A percentile compares a stretch with the other conserved stretches of the same genome.
These are phyloP conservation scores for Phrixothrix hirtus DNA, from an alignment of 2,888 invertebrate genomes.

Conservation along the genomic window DNA sequence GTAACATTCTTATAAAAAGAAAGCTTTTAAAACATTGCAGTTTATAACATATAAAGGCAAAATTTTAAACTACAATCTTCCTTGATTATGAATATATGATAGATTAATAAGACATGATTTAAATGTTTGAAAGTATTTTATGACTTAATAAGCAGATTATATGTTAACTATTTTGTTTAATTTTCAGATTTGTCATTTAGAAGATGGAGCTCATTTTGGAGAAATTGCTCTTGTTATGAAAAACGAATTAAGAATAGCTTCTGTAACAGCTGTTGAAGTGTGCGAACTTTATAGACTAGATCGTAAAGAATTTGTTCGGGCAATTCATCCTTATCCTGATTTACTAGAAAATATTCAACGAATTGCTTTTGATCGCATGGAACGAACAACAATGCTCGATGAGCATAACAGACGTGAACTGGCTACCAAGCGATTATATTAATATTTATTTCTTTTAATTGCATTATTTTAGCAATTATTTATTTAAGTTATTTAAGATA, in stretches of 20 bases:
- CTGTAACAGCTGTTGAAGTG: slow-evolving; percentile 53
- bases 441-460: too few relatives aligned
- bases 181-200: slow-evolving; percentile 58
- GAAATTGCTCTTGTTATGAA: slow-evolving; percentile 56
- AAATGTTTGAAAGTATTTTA: too few relatives aligned
- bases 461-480: too few relatives aligned
- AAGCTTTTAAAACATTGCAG: too few relatives aligned
- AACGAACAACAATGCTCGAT: slow-evolving; percentile 57
- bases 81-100: too few relatives aligned
- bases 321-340: slow-evolving; percentile 55
- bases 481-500: too few relatives aligned
- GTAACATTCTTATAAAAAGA: too few relatives aligned
- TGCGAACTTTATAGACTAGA: slow-evolving; percentile 55
- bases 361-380: slow-evolving; percentile 58
- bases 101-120: too few relatives aligned
- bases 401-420: slow-evolving; percentile 43
- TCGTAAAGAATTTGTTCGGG: slow-evolving; percentile 52
- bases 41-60: too few relatives aligned
- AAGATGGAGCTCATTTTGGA: slow-evolving; percentile 63
- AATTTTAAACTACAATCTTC: too few relatives aligned
- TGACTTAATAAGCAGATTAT: not conserved
- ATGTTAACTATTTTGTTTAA: not conserved
- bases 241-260: slow-evolving; percentile 49
- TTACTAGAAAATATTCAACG: slow-evolving; percentile 57
- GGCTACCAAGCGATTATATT: slow-evolving; percentile 22